Evolutionary conservation across 2,113 vertebrate genomes (phyloP).

Genomic region (Sebastes fasciatus): DNA sequence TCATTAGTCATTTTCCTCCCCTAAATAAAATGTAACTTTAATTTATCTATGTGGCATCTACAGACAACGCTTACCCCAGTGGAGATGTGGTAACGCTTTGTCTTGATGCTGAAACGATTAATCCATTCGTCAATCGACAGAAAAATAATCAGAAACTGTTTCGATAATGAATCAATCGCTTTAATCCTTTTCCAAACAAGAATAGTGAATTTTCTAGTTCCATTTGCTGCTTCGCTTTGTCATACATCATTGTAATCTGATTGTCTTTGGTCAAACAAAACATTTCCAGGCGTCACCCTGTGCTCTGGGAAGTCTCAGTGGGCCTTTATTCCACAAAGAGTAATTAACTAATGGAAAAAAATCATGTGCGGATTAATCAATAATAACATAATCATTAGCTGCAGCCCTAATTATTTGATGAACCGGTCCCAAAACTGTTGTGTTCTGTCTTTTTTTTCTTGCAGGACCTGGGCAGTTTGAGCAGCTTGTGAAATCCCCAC

Average conservation of each 20-base stretch:
- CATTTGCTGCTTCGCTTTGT: not conserved
- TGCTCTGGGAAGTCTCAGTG: not conserved
- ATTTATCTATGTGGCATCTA: not conserved
- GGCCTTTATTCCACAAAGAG: not conserved
- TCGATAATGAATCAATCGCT: not conserved
- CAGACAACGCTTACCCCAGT: not conserved
- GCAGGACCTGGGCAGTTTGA: conserved; percentile 66
- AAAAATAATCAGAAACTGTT: not conserved
- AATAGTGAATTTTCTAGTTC: not conserved
- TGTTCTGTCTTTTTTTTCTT: conserved; percentile 44
- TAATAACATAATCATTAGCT: not conserved
- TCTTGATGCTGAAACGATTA: not conserved
- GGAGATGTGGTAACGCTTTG: not conserved
- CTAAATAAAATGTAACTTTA: not conserved
- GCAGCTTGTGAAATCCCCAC: conserved; percentile 61
- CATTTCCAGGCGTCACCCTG: too few relatives aligned
- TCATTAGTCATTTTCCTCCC: not conserved
- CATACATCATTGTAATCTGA: not conserved
- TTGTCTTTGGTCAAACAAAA: not conserved
- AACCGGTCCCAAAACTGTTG: conserved; percentile 32
- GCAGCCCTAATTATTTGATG: not conserved
- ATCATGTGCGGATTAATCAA: conserved; percentile 4
- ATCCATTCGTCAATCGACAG: not conserved
- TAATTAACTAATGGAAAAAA: not conserved
- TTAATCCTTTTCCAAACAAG: not conserved